Percentiles rank a stretch among this genome's conserved stretches.
Evolutionary conservation across 2,113 vertebrate species (phyloP).

Genomic region (Scomber scombrus): DNA sequence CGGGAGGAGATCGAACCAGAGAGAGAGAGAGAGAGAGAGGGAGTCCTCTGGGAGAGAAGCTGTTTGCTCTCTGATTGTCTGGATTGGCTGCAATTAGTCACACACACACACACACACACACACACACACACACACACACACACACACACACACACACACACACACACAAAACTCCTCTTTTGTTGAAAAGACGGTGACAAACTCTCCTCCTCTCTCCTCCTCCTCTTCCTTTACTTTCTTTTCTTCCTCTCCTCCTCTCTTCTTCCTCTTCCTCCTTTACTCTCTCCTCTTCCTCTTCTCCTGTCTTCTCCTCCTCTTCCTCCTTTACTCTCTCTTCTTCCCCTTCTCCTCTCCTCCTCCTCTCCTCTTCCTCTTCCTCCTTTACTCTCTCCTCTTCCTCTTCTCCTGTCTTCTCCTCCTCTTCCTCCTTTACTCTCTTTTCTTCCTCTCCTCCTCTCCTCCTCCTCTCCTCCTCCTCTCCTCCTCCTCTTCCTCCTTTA

Average conservation of each 20-base stretch:
- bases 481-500: accelerated
- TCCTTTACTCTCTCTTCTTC: too few species aligned
- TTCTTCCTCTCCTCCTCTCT: too few species aligned
- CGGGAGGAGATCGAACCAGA: slow-evolving; percentile 41
- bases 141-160: background rate
- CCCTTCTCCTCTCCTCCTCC: too few species aligned
- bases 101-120: slow-evolving; percentile 10
- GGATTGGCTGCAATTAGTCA: slow-evolving; percentile 48
- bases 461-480: background rate
- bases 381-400: accelerated
- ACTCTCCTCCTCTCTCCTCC: background rate
- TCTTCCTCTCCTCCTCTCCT: background rate
- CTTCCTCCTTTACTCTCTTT: background rate
- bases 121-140: background rate
- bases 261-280: too few species aligned
- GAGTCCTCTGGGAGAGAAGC: background rate
- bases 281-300: too few species aligned
- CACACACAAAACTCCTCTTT: background rate
- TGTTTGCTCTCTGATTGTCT: slow-evolving; percentile 31
- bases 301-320: too few species aligned
- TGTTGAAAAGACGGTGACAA: slow-evolving; percentile 24
- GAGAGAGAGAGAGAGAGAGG: background rate
- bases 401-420: background rate
- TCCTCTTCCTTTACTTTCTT: too few species aligned
- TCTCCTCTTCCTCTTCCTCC: background rate